Evolutionary conservation across 2,113 vertebrate species (phyloP), one percentile per base, ranked within the genome.

Genomic region (Nyctereutes procyonoides): DNA sequence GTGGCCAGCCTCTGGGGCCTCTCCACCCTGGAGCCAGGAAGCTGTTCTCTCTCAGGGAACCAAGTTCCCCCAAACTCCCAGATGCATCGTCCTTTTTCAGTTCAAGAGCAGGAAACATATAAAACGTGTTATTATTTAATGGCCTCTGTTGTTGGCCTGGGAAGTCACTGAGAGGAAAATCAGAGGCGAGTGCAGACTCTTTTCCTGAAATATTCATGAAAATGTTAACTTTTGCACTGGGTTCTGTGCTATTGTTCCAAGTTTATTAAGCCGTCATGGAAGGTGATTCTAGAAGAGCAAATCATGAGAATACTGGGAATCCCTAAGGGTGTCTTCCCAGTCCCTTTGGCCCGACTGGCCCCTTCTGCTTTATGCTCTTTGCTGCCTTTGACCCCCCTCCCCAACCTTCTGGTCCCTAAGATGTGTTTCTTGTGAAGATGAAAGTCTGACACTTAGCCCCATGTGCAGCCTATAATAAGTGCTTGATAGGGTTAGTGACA

Each of bases 121-220:
- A 67, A 92, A 82, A 74, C 24, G 48, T 58, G 10, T 58, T 56
- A 30, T 88, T 88, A 35, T 81, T 56, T 38, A 51, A 55, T 58
- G 48, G 2, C 28, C 24, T 43, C 35, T 30, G 32, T 77, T 77
- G 10, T 77, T 67, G 35, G 26, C 15, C 53, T 92, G 26, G 35
- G 19, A 85, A 90, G 73, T 65, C 73, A 67, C 82, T 55, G 22
- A 92, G 53, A 81, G 35, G 69, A 90, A 93, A 89, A 85, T 51
- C 43, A 84, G 48, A 94, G 43, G 43, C 53, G 83, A 51, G 26
- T n/a, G 5, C 5, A 58, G 56, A 32, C 35, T 30, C 12, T 67
- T 83, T 88, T 22, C 38, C 69, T 71, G 16, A 55, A 71, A 17
- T 30, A 30, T 63, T 48, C 56, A 93, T 48, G 43, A 83, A 58